phyloP scores from a whole-genome alignment of 2,113 vertebrate genomes.

The Malurus melanocephalus region DNA sequence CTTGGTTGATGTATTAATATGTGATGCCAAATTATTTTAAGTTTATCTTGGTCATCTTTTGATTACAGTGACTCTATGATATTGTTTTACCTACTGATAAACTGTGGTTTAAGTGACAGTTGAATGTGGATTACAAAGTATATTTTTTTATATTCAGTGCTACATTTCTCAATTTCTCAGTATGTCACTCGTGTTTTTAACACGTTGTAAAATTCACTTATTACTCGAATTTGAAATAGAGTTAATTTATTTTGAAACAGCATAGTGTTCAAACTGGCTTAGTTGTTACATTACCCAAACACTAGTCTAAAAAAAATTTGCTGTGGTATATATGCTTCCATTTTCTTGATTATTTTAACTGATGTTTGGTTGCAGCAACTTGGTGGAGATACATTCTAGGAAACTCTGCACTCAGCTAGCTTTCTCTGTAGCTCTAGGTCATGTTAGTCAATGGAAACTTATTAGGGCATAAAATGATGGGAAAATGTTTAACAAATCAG shows the following conservation, averaged over 20 bases:
- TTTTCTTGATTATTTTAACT: not conserved
- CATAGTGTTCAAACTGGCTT: not conserved
- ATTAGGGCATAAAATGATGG: slow-evolving; percentile 42
- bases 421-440: slow-evolving; percentile 28
- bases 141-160: not conserved
- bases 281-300: not conserved
- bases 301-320: not conserved
- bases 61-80: not conserved
- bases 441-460: slow-evolving; percentile 34
- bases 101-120: not conserved
- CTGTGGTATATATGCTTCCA: not conserved
- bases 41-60: not conserved
- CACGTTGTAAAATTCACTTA: not conserved
- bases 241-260: not conserved
- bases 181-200: not conserved
- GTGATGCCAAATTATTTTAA: not conserved
- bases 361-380: not conserved
- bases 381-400: not conserved
- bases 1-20: not conserved
- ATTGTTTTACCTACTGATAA: not conserved
- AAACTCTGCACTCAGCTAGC: not conserved
- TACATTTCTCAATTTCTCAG: not conserved
- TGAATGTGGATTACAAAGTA: not conserved
- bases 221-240: not conserved
- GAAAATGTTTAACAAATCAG: slow-evolving; percentile 28